Conservation (phyloP, 2,113 vertebrate genomes). For the Eonycteris spelaea region DNA sequence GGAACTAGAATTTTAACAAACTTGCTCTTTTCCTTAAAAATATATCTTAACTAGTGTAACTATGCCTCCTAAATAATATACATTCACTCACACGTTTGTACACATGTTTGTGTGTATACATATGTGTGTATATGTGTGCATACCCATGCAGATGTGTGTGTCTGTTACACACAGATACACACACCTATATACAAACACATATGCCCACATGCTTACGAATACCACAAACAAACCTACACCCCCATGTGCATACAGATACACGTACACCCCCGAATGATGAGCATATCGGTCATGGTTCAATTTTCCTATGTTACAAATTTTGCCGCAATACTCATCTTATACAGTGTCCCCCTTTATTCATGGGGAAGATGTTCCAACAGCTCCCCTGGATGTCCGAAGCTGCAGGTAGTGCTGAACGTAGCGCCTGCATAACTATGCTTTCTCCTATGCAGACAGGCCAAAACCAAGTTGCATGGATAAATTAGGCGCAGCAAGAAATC, state of each 20-base stretch:
- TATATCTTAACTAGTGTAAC: neutral
- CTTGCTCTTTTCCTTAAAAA: neutral
- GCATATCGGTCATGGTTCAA: neutral
- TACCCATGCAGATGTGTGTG: too few relatives aligned
- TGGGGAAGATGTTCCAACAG: neutral
- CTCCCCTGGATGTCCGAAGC: neutral
- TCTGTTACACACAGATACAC: neutral
- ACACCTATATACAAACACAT: neutral
- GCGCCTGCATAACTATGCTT: neutral
- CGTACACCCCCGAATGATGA: neutral
- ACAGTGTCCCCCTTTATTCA: neutral
- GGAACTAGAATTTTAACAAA: neutral
- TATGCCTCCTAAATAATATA: neutral
- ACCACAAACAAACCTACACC: neutral
- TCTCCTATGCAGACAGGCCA: neutral
- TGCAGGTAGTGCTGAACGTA: too few relatives aligned
- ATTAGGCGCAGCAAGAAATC: neutral
- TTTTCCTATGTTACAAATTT: neutral
- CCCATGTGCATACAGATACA: neutral
- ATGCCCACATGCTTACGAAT: too few relatives aligned
- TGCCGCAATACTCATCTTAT: neutral
- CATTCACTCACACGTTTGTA: neutral
- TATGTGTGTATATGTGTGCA: neutral
- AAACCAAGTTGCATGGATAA: neutral
- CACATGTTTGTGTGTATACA: too few relatives aligned